Base-by-base conservation (phyloP, 1,140 invertebrate species). In the Spodoptera frugiperda region DNA sequence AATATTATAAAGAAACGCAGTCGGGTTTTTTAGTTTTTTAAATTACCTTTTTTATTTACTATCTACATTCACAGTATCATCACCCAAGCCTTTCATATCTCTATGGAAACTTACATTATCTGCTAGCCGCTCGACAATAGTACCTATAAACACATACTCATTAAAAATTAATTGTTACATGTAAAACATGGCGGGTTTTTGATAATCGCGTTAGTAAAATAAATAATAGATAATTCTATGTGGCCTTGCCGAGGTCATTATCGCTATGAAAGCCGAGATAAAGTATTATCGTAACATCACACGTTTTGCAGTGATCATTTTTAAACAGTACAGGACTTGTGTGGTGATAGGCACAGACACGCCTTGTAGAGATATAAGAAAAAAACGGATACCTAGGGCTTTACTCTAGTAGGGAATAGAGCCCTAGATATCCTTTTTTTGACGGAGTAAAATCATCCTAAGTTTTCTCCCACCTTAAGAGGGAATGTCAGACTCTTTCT, bases 211-310 rank as follows among this genome's bases (percentile, higher is more conserved):
- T 39, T 54, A 71, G 51, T 71, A 71, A 65, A 65, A 65, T 65
- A 65, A 71, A 71, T 71, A 71, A 71, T 71, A 71, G 68, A 71
- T 71, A 71, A 57, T 71, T 21, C 33, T 73, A 44, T 44, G n/a
- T 61, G 71, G 54, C 71, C 71, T 73, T 73, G 55, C 14, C 61
- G 53, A 49, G 71, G 71, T 73, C 71, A 73, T 73, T 73, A 61
- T 65, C 61, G 61, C 71, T 49, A 49, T 49, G 55, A 72, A 49
- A 73, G 21, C 59, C 15, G 33, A 57, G 71, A 73, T 73, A 73
- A 73, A 3, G 14, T 8, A 15, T 71, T 73, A 73, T 73, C 71
- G 51, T 11, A 39, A 73, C 54, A 46, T 44, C 39, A 30, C n/a
- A n/a, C 3, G 51, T 21, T 55, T 55, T 19, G 33, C 30, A 57